Evolutionary conservation across 2,888 invertebrate genomes (phyloP), one percentile per base, ranked within the genome.

Genomic region (Athalia cordata): DNA sequence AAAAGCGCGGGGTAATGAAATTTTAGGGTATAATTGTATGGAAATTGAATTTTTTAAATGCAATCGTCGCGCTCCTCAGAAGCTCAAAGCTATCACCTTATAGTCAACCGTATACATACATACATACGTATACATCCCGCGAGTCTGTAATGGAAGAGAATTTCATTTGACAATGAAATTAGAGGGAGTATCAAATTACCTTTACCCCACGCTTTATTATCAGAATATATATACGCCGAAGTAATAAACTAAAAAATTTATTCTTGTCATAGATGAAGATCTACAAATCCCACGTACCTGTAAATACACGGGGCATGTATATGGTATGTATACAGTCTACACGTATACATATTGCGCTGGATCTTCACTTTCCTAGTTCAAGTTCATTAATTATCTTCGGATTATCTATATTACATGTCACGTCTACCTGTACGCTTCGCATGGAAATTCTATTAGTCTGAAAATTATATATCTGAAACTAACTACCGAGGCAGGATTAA

Each of bases 171-270:
- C 4, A 15, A 68, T 68, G n/a, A 11, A 55, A 55, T 55, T 6
- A 55, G 29, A 29, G 29, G 52, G 43, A 55, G 52, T 15, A 55
- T 68, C 43, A 52, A 68, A 68, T 68, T 68, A 43, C 9, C 47
- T 29, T 15, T 50, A 8, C 67, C 29, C 9, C 7, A 15, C 29
- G 8, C 67, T 45, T 6, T 45, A 62, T 43, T 43, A 29, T 29
- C 9, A 5, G 8, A 43, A 9, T 62, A 62, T 11, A 43, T 11
- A 15, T 62, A 29, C 43, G 9, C 7, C 3, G 2, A 13, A 62
- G 2, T 6, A n/a, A 47, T 66, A 13, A 29, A 29, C 29, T 29
- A 29, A 29, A 29, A 29, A 29, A 29, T 29, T 29, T 29, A 29
- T 29, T 29, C 29, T 29, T 29, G 1, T 29, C 29, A 29, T 29